Conservation (phyloP, 64 coral and sea anemone species). For the Trachythela sp. region DNA sequence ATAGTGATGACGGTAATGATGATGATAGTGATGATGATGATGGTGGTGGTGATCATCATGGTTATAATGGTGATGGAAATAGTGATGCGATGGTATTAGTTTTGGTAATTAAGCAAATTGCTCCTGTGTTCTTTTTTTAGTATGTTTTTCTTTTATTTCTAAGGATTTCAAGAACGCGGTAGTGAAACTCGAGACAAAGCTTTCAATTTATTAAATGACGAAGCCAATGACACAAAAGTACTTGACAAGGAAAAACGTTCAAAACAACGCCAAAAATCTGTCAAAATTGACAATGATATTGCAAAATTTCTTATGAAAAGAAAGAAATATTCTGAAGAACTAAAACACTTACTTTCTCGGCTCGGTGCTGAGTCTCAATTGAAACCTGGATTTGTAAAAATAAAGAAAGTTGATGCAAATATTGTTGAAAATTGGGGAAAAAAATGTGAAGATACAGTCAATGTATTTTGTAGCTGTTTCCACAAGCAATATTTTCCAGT, state of each 20-base stretch:
- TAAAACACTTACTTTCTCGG: not conserved
- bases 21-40: too few relatives aligned
- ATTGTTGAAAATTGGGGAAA: not conserved
- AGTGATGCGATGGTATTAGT: too few relatives aligned
- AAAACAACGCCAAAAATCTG: not conserved
- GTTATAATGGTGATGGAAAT: too few relatives aligned
- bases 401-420: not conserved
- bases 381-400: not conserved
- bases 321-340: not conserved
- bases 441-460: not conserved
- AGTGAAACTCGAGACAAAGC: not conserved
- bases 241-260: not conserved
- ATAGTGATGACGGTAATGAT: too few relatives aligned
- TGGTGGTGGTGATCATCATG: too few relatives aligned
- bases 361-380: not conserved
- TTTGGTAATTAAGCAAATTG: not conserved
- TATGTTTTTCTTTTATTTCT: not conserved
- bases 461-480: not conserved
- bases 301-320: constrained; percentile 16
- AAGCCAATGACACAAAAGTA: not conserved
- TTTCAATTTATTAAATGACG: not conserved
- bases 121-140: not conserved
- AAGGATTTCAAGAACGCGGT: not conserved
- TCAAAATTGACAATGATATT: constrained; percentile 21
- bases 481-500: not conserved